Evolutionary conservation across 2,797 vertebrate genomes (phyloP), one percentile per base, ranked within the genome.

Genomic region (Merluccius polli): DNA sequence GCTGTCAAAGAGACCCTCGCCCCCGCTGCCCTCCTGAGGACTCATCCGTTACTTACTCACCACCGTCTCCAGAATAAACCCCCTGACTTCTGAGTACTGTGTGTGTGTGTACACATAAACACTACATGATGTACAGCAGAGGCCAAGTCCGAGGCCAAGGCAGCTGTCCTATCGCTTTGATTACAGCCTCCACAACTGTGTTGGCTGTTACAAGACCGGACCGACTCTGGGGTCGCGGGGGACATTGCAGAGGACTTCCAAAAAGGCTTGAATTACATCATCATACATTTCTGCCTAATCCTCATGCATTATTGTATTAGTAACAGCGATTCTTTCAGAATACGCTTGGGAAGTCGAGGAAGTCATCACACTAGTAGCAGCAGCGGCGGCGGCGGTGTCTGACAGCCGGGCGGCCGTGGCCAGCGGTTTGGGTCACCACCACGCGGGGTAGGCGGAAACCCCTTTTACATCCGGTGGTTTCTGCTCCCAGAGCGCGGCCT

Each of bases 381-480:
- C 44, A 21, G 44, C 44, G 18, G 4, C 33, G 8, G 33, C 33
- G 8, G 33, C 33, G 33, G 44, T 21, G 16, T 18, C 16, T 18
- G 18, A 0, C 44, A 11, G 15, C 44, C 13, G 3, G 33, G 33
- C 33, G 15, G 44, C 38, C 16, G 2, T 41, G 38, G 44, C 44
- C 16, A 4, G 75, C 71, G 41, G 63, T 75, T 48, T 71, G 48
- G 72, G 85, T 21, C 32, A n/a, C 18, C 30, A n/a, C 44, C 24
- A 30, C 38, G 44, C n/a, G n/a, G n/a, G n/a, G n/a, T n/a, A n/a
- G 70, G 52, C 24, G 24, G 67, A 76, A 84, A 86, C 81, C 74
- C 70, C n/a, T n/a, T 73, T 81, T 78, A 74, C 77, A 77, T 81
- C 83, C 71, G 69, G 85, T 72, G 82, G 83, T 80, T 89, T 41